These are phyloP conservation scores for Lucinisca nassula DNA, from an alignment of 2,888 invertebrate species.

Conservation along the genomic window DNA sequence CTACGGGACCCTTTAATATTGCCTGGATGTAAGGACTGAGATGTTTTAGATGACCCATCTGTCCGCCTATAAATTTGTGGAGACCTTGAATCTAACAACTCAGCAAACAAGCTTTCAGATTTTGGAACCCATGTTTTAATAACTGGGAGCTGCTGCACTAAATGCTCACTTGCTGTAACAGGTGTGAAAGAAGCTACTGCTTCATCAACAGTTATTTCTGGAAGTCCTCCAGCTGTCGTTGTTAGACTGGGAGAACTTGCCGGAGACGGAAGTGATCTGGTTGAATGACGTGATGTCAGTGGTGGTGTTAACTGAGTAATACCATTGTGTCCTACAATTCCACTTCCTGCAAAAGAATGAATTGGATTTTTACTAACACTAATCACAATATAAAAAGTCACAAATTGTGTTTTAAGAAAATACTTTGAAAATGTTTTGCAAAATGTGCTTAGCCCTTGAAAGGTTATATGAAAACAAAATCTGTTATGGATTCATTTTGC, in stretches of 20 bases:
- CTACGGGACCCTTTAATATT: constrained; percentile 40
- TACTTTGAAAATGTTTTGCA: too few relatives aligned
- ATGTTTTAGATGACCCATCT: constrained; percentile 29
- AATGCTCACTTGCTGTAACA: constrained; percentile 29
- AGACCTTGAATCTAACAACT: constrained; percentile 66
- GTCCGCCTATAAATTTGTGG: constrained; percentile 63
- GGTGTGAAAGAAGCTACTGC: constrained; percentile 18
- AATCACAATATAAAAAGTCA: too few relatives aligned
- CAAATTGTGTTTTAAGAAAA: too few relatives aligned
- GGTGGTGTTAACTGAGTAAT: not conserved
- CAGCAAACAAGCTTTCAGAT: constrained; percentile 59
- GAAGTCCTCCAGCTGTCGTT: constrained; percentile 23
- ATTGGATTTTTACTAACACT: too few relatives aligned
- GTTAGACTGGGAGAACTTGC: constrained; percentile 67
- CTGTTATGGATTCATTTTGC: too few relatives aligned
- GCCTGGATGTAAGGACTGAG: constrained; percentile 28
- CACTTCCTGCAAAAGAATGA: not conserved
- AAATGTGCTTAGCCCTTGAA: too few relatives aligned
- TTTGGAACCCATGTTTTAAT: constrained; percentile 64
- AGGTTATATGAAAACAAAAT: too few relatives aligned
- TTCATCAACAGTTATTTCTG: constrained; percentile 55
- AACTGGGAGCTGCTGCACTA: constrained; percentile 59
- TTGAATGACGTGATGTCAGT: constrained; percentile 2
- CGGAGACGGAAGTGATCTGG: constrained; percentile 49
- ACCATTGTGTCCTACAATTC: not conserved